A percentile compares a stretch with the other conserved stretches of the same genome.
Evolutionary conservation across 1,140 invertebrate genomes (phyloP).

Genomic region (Luehdorfia chinensis): DNA sequence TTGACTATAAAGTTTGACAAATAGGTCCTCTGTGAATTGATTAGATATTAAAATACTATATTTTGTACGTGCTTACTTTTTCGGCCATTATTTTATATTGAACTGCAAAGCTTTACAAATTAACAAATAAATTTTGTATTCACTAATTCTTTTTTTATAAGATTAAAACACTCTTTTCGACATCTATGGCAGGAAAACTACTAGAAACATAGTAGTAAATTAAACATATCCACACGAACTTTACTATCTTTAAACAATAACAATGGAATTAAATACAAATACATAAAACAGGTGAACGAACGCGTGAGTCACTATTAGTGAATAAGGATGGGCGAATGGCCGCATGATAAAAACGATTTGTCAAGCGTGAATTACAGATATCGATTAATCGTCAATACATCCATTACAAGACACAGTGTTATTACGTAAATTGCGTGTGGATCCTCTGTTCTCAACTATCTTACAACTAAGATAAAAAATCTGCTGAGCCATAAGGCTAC

Average conservation of each 20-base stretch:
- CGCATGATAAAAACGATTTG: not conserved
- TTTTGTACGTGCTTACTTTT: constrained; percentile 18
- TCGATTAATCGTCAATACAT: too few species aligned
- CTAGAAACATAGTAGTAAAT: too few species aligned
- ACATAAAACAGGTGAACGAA: constrained; percentile 15
- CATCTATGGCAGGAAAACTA: too few species aligned
- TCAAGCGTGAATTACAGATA: not conserved
- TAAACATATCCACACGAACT: too few species aligned
- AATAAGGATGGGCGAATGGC: not conserved
- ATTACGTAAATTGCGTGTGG: too few species aligned
- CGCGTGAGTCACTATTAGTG: constrained; percentile 19
- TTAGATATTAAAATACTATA: constrained; percentile 1
- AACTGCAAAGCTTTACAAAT: not conserved
- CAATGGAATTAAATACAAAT: constrained; percentile 4
- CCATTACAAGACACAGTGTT: too few species aligned
- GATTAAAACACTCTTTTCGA: too few species aligned
- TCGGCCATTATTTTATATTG: constrained; percentile 13
- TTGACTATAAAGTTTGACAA: constrained; percentile 6
- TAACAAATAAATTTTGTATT: too few species aligned
- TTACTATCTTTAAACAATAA: not conserved
- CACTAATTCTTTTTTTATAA: too few species aligned
- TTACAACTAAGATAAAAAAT: too few species aligned
- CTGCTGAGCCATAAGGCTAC: too few species aligned
- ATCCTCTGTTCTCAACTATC: too few species aligned
- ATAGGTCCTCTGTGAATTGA: not conserved